phyloP scores from a whole-genome alignment of 2,888 invertebrate species.

The Tetheella fluctuosa region DNA sequence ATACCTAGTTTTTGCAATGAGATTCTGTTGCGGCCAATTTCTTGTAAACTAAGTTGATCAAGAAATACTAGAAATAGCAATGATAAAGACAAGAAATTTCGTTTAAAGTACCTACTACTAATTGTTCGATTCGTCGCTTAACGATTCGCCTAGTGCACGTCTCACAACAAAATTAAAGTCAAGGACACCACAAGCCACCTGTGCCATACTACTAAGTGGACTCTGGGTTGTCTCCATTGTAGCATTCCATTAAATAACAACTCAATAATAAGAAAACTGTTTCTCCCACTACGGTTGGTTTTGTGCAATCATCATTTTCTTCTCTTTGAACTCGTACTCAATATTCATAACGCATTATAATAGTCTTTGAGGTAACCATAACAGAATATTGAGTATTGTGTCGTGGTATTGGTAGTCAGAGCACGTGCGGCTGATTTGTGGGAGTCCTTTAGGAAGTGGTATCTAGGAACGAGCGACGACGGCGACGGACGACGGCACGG shows the following conservation, averaged over 20 bases:
- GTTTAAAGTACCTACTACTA: conserved; percentile 13
- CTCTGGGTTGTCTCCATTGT: conserved; percentile 26
- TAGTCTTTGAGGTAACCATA: conserved; percentile 29
- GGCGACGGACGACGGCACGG: background rate
- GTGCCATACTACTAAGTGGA: conserved; percentile 37
- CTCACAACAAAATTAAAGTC: conserved; percentile 33
- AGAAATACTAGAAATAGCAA: no score
- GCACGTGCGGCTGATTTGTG: conserved; percentile 50
- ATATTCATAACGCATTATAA: conserved; percentile 1
- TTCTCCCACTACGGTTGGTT: background rate
- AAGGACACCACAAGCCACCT: conserved; percentile 45
- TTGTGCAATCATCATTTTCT: background rate
- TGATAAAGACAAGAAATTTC: conserved; percentile 15
- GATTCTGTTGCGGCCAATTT: no score
- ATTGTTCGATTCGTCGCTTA: conserved; percentile 20
- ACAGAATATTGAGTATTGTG: conserved; percentile 53
- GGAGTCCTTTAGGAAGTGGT: conserved; percentile 32
- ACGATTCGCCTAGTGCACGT: conserved; percentile 16
- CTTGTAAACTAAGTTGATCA: no score
- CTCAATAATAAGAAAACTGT: background rate
- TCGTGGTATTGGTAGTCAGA: conserved; percentile 44
- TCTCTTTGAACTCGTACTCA: conserved; percentile 5
- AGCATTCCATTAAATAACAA: background rate
- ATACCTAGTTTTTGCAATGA: background rate
- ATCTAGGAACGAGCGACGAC: conserved; percentile 13